Conservation (phyloP, 1,140 invertebrate species). For the Mamestra configurata region DNA sequence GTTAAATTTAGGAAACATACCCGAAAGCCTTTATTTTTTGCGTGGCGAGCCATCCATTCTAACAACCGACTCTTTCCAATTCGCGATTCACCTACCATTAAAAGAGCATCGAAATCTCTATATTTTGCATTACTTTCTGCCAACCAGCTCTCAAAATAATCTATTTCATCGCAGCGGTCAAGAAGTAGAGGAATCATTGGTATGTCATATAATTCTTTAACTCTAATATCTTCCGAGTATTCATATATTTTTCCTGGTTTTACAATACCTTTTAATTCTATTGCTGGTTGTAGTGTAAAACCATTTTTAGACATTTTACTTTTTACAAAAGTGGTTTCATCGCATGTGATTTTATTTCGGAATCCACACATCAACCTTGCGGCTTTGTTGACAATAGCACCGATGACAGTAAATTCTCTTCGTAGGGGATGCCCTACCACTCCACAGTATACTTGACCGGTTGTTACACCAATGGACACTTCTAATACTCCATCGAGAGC, state of each 20-base stretch:
- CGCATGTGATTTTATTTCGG: constrained; percentile 89
- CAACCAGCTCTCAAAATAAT: constrained; percentile 80
- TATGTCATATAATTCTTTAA: constrained; percentile 78
- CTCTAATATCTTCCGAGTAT: constrained; percentile 84
- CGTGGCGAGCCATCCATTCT: constrained; percentile 76
- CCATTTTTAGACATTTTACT: constrained; percentile 88
- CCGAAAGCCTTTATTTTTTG: constrained; percentile 66
- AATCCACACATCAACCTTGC: constrained; percentile 92
- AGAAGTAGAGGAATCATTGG: constrained; percentile 75
- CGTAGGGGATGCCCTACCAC: constrained; percentile 92
- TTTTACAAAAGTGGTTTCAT: constrained; percentile 88
- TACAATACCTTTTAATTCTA: constrained; percentile 88
- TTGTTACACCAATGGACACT: constrained; percentile 90
- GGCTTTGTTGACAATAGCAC: constrained; percentile 92
- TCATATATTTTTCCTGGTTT: constrained; percentile 87
- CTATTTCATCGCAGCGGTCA: constrained; percentile 81
- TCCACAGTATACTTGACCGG: constrained; percentile 92
- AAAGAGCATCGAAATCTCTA: constrained; percentile 79
- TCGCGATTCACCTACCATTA: constrained; percentile 80
- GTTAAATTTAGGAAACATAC: constrained; percentile 75
- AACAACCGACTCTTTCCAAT: constrained; percentile 85
- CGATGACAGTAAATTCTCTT: constrained; percentile 93
- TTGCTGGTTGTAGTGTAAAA: constrained; percentile 86
- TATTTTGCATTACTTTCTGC: constrained; percentile 61
- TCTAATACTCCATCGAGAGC: constrained; percentile 87